Evolutionary conservation across 1,140 invertebrate species (phyloP).

Genomic region (Lepidotrigona ventralis): DNA sequence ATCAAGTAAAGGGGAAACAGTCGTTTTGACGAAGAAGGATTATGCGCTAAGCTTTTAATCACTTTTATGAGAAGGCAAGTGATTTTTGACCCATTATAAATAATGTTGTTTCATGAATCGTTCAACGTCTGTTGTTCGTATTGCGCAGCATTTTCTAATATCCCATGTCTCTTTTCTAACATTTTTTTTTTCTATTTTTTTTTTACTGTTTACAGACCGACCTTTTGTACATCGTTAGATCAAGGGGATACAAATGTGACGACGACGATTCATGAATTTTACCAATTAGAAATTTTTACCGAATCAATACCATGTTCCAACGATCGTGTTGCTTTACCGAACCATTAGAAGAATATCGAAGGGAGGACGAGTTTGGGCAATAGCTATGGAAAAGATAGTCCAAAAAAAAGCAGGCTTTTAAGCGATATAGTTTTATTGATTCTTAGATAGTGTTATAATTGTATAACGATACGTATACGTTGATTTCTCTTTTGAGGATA

Average conservation of each 20-base stretch:
- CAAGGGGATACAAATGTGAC: neutral
- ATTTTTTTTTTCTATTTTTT: neutral
- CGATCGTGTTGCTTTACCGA: constrained; percentile 25
- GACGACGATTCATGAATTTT: constrained; percentile 33
- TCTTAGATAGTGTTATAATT: constrained; percentile 31
- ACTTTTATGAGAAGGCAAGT: neutral
- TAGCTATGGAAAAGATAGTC: neutral
- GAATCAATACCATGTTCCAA: constrained; percentile 3
- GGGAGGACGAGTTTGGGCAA: constrained; percentile 1
- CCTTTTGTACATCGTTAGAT: constrained; percentile 6
- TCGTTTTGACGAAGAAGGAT: constrained; percentile 5
- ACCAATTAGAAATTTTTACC: neutral
- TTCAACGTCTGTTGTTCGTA: constrained; percentile 15
- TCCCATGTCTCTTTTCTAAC: neutral
- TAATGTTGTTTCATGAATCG: neutral
- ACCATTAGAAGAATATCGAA: neutral
- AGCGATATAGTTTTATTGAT: constrained; percentile 28
- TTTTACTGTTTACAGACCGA: neutral
- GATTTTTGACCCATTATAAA: neutral
- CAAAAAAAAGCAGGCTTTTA: neutral
- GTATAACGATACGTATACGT: constrained; percentile 41
- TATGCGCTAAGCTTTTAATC: constrained; percentile 5
- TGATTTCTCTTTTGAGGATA: constrained; percentile 45
- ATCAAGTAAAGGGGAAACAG: neutral
- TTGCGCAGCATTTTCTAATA: neutral